Percentiles rank a stretch among this genome's conserved stretches.
phyloP scores from a whole-genome alignment of 2,888 invertebrate genomes.

The Epiperipatus broadwayi region DNA sequence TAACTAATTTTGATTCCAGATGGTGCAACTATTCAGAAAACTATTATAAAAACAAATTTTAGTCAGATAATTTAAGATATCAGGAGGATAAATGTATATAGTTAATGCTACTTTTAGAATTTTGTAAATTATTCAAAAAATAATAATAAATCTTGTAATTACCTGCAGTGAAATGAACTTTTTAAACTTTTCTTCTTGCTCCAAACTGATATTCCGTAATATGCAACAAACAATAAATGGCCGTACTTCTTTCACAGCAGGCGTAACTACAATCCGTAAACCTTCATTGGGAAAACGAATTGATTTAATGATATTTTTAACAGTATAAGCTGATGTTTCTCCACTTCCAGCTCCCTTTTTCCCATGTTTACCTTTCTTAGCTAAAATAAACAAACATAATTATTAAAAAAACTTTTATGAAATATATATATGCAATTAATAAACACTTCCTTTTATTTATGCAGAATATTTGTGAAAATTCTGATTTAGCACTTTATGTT shows the following conservation, averaged over 20 bases:
- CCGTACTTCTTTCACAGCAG: conserved; percentile 41
- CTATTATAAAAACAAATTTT: no score
- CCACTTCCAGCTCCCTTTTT: conserved; percentile 21
- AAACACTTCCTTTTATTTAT: no score
- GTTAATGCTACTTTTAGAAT: no score
- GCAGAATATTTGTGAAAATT: no score
- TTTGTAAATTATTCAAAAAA: not conserved
- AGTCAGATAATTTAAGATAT: no score
- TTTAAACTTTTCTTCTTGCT: conserved; percentile 41
- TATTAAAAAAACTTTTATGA: no score
- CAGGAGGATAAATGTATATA: no score
- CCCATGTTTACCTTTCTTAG: conserved; percentile 21
- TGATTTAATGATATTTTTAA: conserved; percentile 24
- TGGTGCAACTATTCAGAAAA: no score
- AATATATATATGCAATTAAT: no score
- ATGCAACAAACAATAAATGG: conserved; percentile 54
- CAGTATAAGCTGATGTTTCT: conserved; percentile 19
- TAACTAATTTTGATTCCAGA: no score
- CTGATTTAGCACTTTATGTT: no score
- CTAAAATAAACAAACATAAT: no score
- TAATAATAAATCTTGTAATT: conserved; percentile 9
- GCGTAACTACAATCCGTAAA: conserved; percentile 32
- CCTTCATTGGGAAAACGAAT: conserved; percentile 36
- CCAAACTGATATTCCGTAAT: conserved; percentile 41
- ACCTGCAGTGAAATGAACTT: conserved; percentile 51